Conservation (phyloP, 1,140 invertebrate species). For the Temnothorax longispinosus region DNA sequence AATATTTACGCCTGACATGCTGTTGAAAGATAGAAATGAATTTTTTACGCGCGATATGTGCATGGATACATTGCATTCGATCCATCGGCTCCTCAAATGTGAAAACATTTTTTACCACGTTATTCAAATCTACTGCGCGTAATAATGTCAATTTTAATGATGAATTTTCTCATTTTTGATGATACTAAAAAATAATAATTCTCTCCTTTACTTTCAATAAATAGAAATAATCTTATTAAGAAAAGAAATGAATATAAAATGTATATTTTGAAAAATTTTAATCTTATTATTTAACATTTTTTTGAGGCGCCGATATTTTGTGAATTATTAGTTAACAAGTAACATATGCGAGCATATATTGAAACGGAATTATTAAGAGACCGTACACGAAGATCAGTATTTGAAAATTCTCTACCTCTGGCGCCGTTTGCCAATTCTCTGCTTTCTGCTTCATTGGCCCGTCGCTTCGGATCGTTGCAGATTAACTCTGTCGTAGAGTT, state of each 20-base stretch:
- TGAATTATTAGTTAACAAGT: neutral
- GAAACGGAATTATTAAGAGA: neutral
- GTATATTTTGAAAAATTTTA: neutral
- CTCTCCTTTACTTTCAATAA: neutral
- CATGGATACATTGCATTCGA: neutral
- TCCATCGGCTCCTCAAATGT: neutral
- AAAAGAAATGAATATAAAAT: neutral
- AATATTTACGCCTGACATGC: slow-evolving; percentile 35
- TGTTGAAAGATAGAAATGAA: slow-evolving; percentile 33
- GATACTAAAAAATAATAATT: neutral
- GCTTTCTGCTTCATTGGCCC: slow-evolving; percentile 70
- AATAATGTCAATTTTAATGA: neutral
- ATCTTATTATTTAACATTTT: slow-evolving; percentile 17
- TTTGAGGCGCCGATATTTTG: neutral
- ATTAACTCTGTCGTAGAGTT: slow-evolving; percentile 70
- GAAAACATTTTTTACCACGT: slow-evolving; percentile 8
- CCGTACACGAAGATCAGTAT: neutral
- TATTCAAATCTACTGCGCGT: neutral
- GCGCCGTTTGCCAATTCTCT: slow-evolving; percentile 64
- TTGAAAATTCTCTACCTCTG: slow-evolving; percentile 23
- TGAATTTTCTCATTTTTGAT: neutral
- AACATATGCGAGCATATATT: neutral
- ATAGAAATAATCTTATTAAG: neutral
- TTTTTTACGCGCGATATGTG: slow-evolving; percentile 17
- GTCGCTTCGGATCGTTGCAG: slow-evolving; percentile 62